Percentiles rank a stretch among this genome's conserved stretches.
Evolutionary conservation across 2,888 invertebrate genomes (phyloP).

Genomic region (Strigamia maritima): DNA sequence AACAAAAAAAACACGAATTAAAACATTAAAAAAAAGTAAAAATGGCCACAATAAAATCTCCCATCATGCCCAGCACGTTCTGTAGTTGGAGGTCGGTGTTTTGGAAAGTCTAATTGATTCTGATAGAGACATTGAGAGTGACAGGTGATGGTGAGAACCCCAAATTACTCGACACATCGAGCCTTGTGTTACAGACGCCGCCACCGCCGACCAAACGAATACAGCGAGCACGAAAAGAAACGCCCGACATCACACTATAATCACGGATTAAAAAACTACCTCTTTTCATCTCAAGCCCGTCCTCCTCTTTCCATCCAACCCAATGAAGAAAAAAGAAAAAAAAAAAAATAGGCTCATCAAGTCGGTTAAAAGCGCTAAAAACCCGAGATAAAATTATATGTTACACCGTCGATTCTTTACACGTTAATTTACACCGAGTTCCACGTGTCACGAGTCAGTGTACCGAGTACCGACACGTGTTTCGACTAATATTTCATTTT

Average conservation of each 20-base stretch:
- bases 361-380: background rate
- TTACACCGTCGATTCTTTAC: background rate
- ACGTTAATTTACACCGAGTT: background rate
- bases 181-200: constrained; percentile 37
- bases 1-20: background rate
- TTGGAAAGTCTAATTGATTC: constrained; percentile 34
- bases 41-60: background rate
- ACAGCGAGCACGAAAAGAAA: constrained; percentile 6
- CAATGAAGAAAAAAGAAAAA: background rate
- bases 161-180: constrained; percentile 39
- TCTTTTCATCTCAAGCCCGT: constrained; percentile 1
- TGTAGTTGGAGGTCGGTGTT: background rate
- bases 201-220: constrained; percentile 21
- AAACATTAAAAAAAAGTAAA: background rate
- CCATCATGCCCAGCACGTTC: background rate
- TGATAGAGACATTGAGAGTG: constrained; percentile 38
- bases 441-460: background rate
- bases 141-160: constrained; percentile 37
- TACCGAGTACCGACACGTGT: background rate
- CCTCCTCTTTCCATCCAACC: background rate
- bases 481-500: background rate
- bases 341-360: background rate
- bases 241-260: constrained; percentile 27
- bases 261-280: constrained; percentile 22
- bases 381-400: background rate